Evolutionary conservation across 2,888 invertebrate genomes (phyloP), one percentile per base, ranked within the genome.

Genomic region (Coronaproctus castanopsis): DNA sequence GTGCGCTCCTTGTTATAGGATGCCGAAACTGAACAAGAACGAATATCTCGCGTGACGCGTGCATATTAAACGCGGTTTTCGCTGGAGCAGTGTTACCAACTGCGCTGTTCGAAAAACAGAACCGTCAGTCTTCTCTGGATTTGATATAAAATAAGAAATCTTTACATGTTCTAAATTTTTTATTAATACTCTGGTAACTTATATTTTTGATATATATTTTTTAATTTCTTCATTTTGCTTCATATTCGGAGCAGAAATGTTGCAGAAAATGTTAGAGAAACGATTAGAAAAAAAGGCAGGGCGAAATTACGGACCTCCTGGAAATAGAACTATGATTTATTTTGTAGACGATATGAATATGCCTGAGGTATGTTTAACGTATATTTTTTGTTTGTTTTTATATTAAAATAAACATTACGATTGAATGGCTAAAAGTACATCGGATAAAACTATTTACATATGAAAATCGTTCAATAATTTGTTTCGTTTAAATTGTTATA

Each of bases 341-440:
- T 96, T 96, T 70, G 85, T 96, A 62, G 96, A 96, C 69, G 96
- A 96, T 68, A 85, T 96, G 85, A 96, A 96, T 70, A 96, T 96
- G 93, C 95, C 96, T 1, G 92, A 92, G 77, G 89, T 67, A 62
- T 57, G 23, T 49, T 14, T 24, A 3, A 3, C 3, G 3, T 54
- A n/a, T 21, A 22, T 21, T 52, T 48, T 48, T n/a, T n/a, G 18
- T 48, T 48, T 10, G 18, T 14, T 48, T 48, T 14, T 48, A 48
- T 48, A 14, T 14, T 48, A 48, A 18, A 52, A 52, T 21, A 5
- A 20, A 52, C 21, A 20, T 52, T 20, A 8, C 18, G 19, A 52
- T 52, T 48, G 10, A 48, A 48, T 48, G 18, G 49, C 10, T n/a
- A 48, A 48, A 18, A 18, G 49, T 48, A 48, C 10, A 48, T 14